A percentile compares a stretch with the other conserved stretches of the same genome.
Conservation (phyloP, 2,113 vertebrate species). For the Hemicordylus capensis region DNA sequence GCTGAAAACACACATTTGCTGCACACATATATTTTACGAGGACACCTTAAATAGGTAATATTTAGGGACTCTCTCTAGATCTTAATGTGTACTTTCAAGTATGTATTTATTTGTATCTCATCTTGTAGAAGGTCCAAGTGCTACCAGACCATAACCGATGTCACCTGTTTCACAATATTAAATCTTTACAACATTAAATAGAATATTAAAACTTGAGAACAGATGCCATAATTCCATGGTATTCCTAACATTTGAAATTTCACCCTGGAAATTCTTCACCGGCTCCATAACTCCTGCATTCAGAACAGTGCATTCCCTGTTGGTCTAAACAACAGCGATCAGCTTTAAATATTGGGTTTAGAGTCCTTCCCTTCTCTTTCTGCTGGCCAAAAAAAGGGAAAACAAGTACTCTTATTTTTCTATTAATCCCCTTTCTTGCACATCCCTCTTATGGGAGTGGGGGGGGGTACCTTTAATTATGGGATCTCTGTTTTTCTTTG, state of each 20-base stretch:
- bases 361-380: neutral
- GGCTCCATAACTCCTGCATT: neutral
- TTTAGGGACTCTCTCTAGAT: too few species aligned
- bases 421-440: neutral
- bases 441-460: neutral
- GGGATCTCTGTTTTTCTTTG: constrained; percentile 39
- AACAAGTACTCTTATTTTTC: constrained; percentile 12
- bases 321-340: neutral
- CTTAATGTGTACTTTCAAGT: too few species aligned
- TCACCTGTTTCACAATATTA: neutral
- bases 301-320: neutral
- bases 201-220: neutral
- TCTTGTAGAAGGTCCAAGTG: neutral
- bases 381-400: neutral
- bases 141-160: neutral
- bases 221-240: neutral
- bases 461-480: constrained; percentile 12
- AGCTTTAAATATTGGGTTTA: constrained; percentile 12
- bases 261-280: neutral
- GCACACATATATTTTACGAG: neutral
- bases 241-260: neutral
- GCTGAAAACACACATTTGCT: neutral
- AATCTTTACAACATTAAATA: neutral
- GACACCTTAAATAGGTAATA: neutral
- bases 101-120: too few species aligned